A percentile compares a stretch with the other conserved stretches of the same genome.
Conservation (phyloP, 2,888 invertebrate genomes). For the Lasioglossum lativentre region DNA sequence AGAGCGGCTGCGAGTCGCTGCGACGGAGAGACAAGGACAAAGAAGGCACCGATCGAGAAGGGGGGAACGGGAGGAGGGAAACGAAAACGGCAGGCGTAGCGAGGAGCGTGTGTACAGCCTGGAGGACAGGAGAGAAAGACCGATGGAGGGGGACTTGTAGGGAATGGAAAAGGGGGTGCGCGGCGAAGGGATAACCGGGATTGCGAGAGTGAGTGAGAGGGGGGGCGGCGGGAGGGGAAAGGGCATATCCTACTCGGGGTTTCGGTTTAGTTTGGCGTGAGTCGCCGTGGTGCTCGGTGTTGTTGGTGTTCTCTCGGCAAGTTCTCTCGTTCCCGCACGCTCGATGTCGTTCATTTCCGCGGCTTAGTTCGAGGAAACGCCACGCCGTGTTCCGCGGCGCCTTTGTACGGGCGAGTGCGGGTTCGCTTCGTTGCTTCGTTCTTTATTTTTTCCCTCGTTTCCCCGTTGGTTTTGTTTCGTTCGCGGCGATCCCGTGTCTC, state of each 20-base stretch:
- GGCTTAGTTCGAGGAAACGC: constrained; percentile 54
- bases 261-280: constrained; percentile 74
- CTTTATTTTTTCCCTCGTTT: not conserved
- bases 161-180: constrained; percentile 56
- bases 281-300: constrained; percentile 61
- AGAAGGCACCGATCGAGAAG: not conserved
- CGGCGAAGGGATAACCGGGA: constrained; percentile 58
- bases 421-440: constrained; percentile 6
- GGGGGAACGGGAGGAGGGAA: constrained; percentile 39
- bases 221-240: constrained; percentile 59
- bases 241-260: constrained; percentile 69
- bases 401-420: constrained; percentile 51
- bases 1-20: constrained; percentile 21
- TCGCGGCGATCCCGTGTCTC: not conserved
- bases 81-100: constrained; percentile 53
- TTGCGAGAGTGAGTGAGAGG: constrained; percentile 28
- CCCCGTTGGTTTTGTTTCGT: not conserved
- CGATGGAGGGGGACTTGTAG: constrained; percentile 40
- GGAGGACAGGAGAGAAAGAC: constrained; percentile 55
- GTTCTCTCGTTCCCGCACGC: constrained; percentile 31
- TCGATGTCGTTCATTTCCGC: constrained; percentile 48
- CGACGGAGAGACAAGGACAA: constrained; percentile 7
- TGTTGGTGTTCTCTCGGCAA: constrained; percentile 5
- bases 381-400: constrained; percentile 60
- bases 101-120: constrained; percentile 47